These are phyloP conservation scores for Chiloscyllium plagiosum DNA, from an alignment of 2,113 vertebrate species.

Conservation along the genomic window DNA sequence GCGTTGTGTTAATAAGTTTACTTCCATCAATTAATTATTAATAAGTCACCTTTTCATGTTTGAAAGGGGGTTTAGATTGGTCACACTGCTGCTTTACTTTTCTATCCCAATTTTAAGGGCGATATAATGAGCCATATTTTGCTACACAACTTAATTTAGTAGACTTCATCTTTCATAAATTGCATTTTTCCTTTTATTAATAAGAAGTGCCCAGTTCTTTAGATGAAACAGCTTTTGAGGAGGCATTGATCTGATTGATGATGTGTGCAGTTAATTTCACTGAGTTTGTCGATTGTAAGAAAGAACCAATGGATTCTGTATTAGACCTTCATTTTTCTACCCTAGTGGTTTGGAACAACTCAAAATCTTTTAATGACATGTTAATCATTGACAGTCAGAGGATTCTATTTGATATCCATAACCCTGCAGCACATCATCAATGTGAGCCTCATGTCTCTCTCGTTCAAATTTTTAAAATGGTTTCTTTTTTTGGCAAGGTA, in stretches of 20 bases:
- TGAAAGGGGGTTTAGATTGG: background rate
- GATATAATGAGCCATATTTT: background rate
- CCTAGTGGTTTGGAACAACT: background rate
- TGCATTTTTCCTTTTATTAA: background rate
- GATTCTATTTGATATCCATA: background rate
- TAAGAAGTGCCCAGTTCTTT: background rate
- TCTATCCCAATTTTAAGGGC: background rate
- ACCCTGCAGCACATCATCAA: background rate
- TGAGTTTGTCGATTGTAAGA: background rate
- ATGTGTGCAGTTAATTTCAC: background rate
- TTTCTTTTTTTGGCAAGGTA: background rate
- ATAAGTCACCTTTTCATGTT: background rate
- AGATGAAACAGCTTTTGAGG: background rate
- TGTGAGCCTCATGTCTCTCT: background rate
- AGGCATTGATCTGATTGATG: background rate
- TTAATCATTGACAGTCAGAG: background rate
- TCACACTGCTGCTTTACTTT: background rate
- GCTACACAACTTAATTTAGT: background rate
- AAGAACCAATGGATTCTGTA: background rate
- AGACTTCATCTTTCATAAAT: background rate
- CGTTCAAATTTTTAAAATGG: background rate
- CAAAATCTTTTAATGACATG: slow-evolving; percentile 10
- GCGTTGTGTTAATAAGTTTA: background rate
- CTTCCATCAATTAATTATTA: background rate
- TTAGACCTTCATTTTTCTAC: background rate